Evolutionary conservation across 2,113 vertebrate species (phyloP), one percentile per base, ranked within the genome.

Genomic region (Garra rufa): DNA sequence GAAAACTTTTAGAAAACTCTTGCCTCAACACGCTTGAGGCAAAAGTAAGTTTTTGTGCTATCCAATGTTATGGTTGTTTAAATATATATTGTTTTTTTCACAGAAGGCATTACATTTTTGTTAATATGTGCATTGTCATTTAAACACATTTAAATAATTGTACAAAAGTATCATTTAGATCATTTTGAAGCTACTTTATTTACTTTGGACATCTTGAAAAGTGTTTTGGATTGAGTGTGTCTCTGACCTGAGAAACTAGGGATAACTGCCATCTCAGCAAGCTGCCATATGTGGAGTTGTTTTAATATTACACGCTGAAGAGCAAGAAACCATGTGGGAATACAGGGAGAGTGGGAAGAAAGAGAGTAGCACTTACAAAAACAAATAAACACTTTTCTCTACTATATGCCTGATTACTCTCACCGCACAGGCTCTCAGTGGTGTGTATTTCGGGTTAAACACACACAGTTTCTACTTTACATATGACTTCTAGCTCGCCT

Each of bases 321-420:
- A 44, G 69, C n/a, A 24, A 41, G 50, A 57, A 76, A 76, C 46
- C 48, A 21, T 55, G 48, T 34, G 48, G 48, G 19, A n/a, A 59
- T 24, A 57, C 4, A 59, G 13, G 48, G 28, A 55, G 48, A n/a
- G 11, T 41, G 30, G 34, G 6, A 57, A 55, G 34, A 77, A 77
- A 57, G 50, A 76, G 50, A 55, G 9, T 19, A 57, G 52, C 10
- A 57, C 75, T 57, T 15, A 77, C 19, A 24, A 38, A 55, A 77
- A 41, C 75, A 77, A 77, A 77, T 55, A 41, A 59, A 77, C 75
- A 77, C 50, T 46, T 63, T 44, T 44, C 30, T 77, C 30, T 38
- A 11, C 21, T 76, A 21, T 76, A 24, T 57, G 75, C 50, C n/a
- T 1, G 28, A 38, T 57, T 38, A 77, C 50, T 57, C 69, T 71